These are phyloP conservation scores for Pipra filicauda DNA, from an alignment of 2,113 vertebrate species.

Conservation along the genomic window DNA sequence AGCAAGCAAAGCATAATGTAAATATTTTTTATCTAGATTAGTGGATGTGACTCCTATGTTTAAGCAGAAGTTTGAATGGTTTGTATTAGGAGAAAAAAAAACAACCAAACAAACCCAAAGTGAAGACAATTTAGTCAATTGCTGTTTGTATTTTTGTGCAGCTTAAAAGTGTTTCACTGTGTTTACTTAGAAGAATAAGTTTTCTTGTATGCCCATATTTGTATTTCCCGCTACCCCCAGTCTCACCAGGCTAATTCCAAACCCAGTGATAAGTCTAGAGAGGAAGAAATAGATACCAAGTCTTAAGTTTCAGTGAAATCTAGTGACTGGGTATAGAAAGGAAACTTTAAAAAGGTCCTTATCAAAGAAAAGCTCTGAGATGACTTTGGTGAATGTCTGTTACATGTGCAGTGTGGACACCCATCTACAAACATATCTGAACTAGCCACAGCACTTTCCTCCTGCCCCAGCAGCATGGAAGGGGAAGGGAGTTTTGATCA, in stretches of 20 bases:
- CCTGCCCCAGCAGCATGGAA: background rate
- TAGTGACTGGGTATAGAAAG: background rate
- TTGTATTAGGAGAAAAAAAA: background rate
- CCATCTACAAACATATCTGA: background rate
- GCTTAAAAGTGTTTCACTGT: background rate
- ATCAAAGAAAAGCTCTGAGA: background rate
- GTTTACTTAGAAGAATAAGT: background rate
- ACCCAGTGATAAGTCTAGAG: background rate
- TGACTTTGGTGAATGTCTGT: background rate
- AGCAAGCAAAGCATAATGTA: background rate
- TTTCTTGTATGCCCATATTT: background rate
- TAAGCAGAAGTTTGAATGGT: background rate
- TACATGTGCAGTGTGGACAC: rapidly evolving
- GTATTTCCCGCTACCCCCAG: too few species aligned
- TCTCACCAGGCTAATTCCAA: background rate
- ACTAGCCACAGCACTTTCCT: background rate
- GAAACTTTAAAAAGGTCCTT: background rate
- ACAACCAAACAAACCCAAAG: background rate
- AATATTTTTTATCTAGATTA: background rate
- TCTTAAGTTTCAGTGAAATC: background rate
- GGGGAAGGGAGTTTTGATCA: background rate
- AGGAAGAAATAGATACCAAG: background rate
- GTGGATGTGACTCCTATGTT: background rate
- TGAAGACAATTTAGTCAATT: background rate
- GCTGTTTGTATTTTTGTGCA: background rate